Conservation (phyloP, 1,140 invertebrate genomes). For the Aphaenogaster rudis region DNA sequence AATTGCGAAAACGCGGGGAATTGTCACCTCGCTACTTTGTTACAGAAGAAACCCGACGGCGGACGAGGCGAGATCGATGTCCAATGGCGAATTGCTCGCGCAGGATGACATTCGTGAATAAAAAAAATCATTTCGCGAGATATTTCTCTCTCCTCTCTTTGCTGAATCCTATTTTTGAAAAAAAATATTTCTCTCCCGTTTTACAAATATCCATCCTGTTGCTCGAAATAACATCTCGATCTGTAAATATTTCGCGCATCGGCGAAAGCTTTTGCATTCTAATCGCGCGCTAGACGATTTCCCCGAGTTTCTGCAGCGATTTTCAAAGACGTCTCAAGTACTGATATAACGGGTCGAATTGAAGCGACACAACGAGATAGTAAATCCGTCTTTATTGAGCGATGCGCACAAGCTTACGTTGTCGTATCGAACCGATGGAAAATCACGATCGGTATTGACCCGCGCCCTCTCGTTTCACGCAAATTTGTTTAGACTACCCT, state of each 20-base stretch:
- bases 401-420: constrained; percentile 21
- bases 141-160: background rate
- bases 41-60: constrained; percentile 33
- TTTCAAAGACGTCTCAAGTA: background rate
- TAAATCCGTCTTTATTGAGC: constrained; percentile 44
- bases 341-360: background rate
- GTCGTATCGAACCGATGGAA: constrained; percentile 32
- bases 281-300: constrained; percentile 25
- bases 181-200: background rate
- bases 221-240: constrained; percentile 9
- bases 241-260: constrained; percentile 14
- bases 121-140: background rate
- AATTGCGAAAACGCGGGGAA: constrained; percentile 62
- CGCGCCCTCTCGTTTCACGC: constrained; percentile 66
- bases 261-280: constrained; percentile 15
- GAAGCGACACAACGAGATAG: background rate
- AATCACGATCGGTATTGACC: constrained; percentile 72
- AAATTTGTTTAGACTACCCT: constrained; percentile 78
- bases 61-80: constrained; percentile 36
- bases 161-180: background rate
- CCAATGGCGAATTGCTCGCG: constrained; percentile 13
- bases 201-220: background rate
- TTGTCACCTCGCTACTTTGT: constrained; percentile 61
- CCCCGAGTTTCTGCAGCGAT: background rate
- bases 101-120: background rate